Conservation (phyloP, 1,140 invertebrate genomes). For the Eueides isabella region DNA sequence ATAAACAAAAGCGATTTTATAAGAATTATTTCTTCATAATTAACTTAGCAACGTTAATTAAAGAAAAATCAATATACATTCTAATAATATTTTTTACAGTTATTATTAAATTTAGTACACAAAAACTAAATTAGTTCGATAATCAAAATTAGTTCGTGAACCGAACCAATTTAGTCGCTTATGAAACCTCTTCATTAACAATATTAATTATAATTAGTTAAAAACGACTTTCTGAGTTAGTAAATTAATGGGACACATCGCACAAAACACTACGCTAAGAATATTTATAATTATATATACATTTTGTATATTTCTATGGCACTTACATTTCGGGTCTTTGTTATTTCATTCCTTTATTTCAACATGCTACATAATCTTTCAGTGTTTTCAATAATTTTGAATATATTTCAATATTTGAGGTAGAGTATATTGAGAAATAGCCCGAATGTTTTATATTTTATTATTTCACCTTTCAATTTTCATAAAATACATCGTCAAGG, state of each 20-base stretch:
- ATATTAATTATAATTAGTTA: slow-evolving; percentile 16
- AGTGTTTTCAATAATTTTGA: not conserved
- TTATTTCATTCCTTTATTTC: not conserved
- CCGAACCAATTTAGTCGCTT: slow-evolving; percentile 16
- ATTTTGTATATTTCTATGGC: slow-evolving; percentile 35
- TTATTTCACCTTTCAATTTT: not conserved
- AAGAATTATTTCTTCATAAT: slow-evolving; percentile 5
- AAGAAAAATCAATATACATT: not conserved
- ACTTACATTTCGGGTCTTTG: slow-evolving; percentile 28
- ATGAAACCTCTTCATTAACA: slow-evolving; percentile 27
- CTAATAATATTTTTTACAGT: not conserved
- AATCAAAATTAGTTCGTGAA: slow-evolving; percentile 1
- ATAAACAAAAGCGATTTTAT: slow-evolving; percentile 27
- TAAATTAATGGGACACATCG: slow-evolving; percentile 28
- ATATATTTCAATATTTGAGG: not conserved
- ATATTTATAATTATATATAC: slow-evolving; percentile 29
- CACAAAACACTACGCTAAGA: slow-evolving; percentile 34
- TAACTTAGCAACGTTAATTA: not conserved
- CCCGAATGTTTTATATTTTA: not conserved
- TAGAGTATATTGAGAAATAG: not conserved
- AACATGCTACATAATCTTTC: not conserved
- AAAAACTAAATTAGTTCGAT: slow-evolving; percentile 5
- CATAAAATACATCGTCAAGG: slow-evolving; percentile 2
- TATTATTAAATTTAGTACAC: not conserved
- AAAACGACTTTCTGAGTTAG: slow-evolving; percentile 25